A percentile compares a stretch with the other conserved stretches of the same genome.
Evolutionary conservation across 2,797 vertebrate species (phyloP).

Genomic region (Neosilurus hyrtlii): DNA sequence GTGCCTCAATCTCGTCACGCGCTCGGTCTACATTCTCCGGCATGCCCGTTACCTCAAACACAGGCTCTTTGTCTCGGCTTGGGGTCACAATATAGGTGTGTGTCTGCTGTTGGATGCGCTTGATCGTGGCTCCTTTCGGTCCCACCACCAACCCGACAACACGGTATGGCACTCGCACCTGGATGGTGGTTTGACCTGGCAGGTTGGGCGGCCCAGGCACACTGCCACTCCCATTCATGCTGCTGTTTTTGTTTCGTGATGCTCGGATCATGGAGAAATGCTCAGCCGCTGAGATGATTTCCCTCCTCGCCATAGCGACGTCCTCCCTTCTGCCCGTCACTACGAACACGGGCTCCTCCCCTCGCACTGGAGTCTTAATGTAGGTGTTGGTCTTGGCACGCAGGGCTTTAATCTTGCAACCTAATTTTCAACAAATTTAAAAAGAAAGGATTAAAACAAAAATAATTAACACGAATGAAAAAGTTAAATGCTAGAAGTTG

Average conservation of each 20-base stretch:
- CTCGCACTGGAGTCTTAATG: conserved; percentile 95
- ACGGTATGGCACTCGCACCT: conserved; percentile 93
- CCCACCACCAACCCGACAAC: conserved; percentile 94
- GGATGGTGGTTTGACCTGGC: conserved; percentile 94
- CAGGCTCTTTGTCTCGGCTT: conserved; percentile 92
- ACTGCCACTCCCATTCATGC: conserved; percentile 74
- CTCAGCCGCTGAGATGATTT: conserved; percentile 95
- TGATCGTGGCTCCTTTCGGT: conserved; percentile 94
- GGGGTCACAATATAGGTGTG: conserved; percentile 97
- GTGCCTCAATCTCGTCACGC: conserved; percentile 93
- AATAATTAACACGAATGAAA: neutral
- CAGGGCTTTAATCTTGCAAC: conserved; percentile 98
- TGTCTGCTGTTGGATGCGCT: conserved; percentile 94
- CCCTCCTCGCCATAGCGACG: conserved; percentile 93
- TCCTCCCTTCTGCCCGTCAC: conserved; percentile 95
- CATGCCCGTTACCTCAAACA: conserved; percentile 96
- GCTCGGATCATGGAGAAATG: conserved; percentile 97
- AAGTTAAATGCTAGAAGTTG: neutral
- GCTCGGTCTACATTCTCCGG: conserved; percentile 94
- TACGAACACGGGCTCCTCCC: conserved; percentile 96
- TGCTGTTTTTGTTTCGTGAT: conserved; percentile 90
- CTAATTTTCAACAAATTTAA: conserved; percentile 63
- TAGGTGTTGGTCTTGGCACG: conserved; percentile 98
- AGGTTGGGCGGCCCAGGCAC: conserved; percentile 88
- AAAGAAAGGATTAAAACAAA: conserved; percentile 1